Base-by-base conservation (phyloP, 2,888 invertebrate species). In the Megastigmus dorsalis region DNA sequence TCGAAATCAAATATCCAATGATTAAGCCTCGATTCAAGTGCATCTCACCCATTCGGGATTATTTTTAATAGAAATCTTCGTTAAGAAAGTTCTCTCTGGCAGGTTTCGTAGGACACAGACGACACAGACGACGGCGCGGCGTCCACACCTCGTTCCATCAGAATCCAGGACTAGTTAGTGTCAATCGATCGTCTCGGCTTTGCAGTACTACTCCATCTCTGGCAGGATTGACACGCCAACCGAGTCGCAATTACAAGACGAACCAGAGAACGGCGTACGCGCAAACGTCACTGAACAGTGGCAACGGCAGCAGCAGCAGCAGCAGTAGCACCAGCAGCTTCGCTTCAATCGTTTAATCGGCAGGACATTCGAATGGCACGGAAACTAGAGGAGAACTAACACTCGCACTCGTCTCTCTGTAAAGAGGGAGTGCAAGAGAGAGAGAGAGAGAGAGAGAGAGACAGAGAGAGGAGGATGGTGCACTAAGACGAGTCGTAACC, bases 241-340 rank as follows among this genome's bases (percentile, higher is more conserved):
- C 67, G 28, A 67, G 55, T 54, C 48, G 54, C 70, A 54, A 72
- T 72, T 65, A 65, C 65, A 65, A 41, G 59, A 72, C 48, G 50
- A 62, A 13, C 28, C 5, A n/a, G 36, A 57, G 57, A 13, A 26
- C 23, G 20, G 4, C 30, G 9, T 9, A 50, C 18, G 10, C 9
- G 9, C 10, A 30, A 36, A 26, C n/a, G 18, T 26, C 4, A 36
- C n/a, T n/a, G n/a, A n/a, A n/a, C n/a, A n/a, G n/a, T n/a, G n/a
- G n/a, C n/a, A n/a, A n/a, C n/a, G n/a, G n/a, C n/a, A n/a, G n/a
- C n/a, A n/a, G n/a, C n/a, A n/a, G n/a, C n/a, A n/a, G n/a, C n/a
- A n/a, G n/a, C n/a, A n/a, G n/a, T n/a, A n/a, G n/a, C n/a, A n/a
- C n/a, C n/a, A n/a, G n/a, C 23, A 50, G 50, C 36, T 30, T 50